Evolutionary conservation across 1,140 invertebrate genomes (phyloP), one percentile per base, ranked within the genome.

Genomic region (Ephestia elutella): DNA sequence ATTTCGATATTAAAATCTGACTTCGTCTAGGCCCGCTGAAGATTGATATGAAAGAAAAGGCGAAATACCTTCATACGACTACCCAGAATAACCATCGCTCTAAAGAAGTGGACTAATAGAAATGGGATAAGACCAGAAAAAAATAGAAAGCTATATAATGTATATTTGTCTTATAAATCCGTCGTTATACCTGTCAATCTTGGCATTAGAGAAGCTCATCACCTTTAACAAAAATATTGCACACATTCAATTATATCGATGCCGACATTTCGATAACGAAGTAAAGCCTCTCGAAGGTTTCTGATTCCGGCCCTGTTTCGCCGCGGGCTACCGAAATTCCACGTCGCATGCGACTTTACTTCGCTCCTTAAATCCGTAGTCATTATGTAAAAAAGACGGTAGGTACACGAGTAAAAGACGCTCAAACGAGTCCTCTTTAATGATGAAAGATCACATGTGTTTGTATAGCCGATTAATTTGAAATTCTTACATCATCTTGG

Each of bases 281-380:
- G 38, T 44, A 44, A 44, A 44, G 38, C 38, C 38, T 44, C 10
- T 44, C 38, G 18, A 10, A 57, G 32, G 20, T 55, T 19, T 58
- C 53, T 44, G 56, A 71, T 64, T 80, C 63, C 75, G 67, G 32
- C 68, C 70, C 72, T 70, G 73, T 62, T 17, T 44, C 54, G 76
- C 76, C 75, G 59, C 71, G 68, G 76, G 76, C 78, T 78, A 81
- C 76, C 74, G 68, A 81, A 80, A 79, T 79, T 78, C 72, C 67
- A 61, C 69, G 63, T 66, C 63, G 32, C 62, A 68, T 54, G 65
- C 59, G 59, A 54, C 57, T 59, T 65, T 63, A 67, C 62, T 64
- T 61, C 38, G 62, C 15, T 25, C 28, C 51, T 60, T 62, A 59
- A 63, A 65, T 68, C 56, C 60, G 51, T 50, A 53, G 65, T 75